phyloP scores from a whole-genome alignment of 2,888 invertebrate genomes.

The Diarsia dahlii region DNA sequence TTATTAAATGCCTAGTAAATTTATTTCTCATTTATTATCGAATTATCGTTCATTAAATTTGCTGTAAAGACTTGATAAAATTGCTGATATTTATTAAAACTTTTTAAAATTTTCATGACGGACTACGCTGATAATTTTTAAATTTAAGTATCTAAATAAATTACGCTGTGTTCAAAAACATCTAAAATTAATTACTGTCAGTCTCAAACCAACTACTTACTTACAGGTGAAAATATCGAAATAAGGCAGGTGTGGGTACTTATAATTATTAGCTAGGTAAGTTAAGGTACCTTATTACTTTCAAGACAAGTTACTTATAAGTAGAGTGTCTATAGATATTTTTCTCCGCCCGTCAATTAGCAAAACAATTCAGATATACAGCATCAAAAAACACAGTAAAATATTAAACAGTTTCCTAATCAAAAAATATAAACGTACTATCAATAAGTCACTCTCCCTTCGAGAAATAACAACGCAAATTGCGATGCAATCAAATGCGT shows the following conservation, averaged over 20 bases:
- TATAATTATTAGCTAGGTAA: background rate
- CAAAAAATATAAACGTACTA: conserved; percentile 65
- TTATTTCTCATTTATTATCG: conserved; percentile 28
- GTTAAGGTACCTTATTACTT: background rate
- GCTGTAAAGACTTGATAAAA: background rate
- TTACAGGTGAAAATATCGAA: conserved; percentile 13
- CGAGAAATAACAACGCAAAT: conserved; percentile 80
- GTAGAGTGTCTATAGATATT: conserved; percentile 27
- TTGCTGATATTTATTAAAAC: background rate
- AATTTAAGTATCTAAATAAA: background rate
- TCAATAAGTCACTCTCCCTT: conserved; percentile 74
- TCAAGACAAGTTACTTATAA: conserved; percentile 24
- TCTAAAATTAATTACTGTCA: conserved; percentile 1
- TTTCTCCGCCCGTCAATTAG: conserved; percentile 47
- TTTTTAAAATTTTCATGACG: conserved; percentile 8
- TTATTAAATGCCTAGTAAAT: conserved; percentile 32
- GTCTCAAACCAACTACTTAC: background rate
- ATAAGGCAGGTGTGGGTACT: conserved; percentile 26
- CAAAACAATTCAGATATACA: conserved; percentile 35
- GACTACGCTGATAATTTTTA: background rate
- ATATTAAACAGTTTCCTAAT: conserved; percentile 57
- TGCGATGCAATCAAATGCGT: conserved; percentile 84
- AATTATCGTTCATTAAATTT: conserved; percentile 19
- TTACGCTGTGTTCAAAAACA: background rate
- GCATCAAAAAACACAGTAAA: conserved; percentile 27